Conservation (phyloP, 37 sponge, comb jelly and placozoan genomes). For the Sycon ciliatum region DNA sequence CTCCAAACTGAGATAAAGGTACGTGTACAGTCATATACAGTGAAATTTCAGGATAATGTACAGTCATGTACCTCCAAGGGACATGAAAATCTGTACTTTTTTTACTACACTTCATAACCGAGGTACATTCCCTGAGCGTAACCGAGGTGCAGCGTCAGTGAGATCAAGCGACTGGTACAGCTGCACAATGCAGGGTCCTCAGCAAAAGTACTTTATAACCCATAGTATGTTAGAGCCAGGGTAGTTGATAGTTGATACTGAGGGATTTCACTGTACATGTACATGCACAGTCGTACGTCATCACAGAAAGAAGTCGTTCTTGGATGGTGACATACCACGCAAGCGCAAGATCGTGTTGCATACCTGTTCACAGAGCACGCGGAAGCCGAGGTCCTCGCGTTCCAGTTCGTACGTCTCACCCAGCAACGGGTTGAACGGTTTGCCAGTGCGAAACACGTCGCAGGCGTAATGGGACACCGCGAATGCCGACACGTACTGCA, state of each 20-base stretch:
- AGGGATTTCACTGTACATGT: too few relatives aligned
- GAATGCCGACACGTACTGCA: not conserved
- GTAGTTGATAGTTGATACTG: too few relatives aligned
- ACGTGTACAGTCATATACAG: too few relatives aligned
- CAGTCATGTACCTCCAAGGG: too few relatives aligned
- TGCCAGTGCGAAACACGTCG: slow-evolving; percentile 12
- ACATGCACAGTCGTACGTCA: not conserved
- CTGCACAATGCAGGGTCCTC: not conserved
- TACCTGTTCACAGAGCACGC: slow-evolving; percentile 62
- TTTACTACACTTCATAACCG: too few relatives aligned
- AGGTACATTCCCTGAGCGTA: too few relatives aligned
- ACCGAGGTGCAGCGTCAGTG: too few relatives aligned
- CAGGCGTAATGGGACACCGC: not conserved
- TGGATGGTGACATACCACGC: too few relatives aligned
- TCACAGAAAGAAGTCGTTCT: not conserved
- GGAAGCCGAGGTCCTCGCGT: slow-evolving; percentile 36
- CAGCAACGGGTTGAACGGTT: slow-evolving; percentile 91
- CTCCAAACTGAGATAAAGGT: too few relatives aligned
- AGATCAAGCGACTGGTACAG: too few relatives aligned
- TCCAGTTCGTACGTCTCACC: slow-evolving; percentile 82
- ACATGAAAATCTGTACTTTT: too few relatives aligned
- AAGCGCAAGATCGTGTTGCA: not conserved
- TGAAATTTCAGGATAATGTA: too few relatives aligned
- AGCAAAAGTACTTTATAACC: not conserved
- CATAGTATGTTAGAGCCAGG: not conserved